Base-by-base conservation (phyloP, 2,888 invertebrate species). In the Nemotelus nigrinus region DNA sequence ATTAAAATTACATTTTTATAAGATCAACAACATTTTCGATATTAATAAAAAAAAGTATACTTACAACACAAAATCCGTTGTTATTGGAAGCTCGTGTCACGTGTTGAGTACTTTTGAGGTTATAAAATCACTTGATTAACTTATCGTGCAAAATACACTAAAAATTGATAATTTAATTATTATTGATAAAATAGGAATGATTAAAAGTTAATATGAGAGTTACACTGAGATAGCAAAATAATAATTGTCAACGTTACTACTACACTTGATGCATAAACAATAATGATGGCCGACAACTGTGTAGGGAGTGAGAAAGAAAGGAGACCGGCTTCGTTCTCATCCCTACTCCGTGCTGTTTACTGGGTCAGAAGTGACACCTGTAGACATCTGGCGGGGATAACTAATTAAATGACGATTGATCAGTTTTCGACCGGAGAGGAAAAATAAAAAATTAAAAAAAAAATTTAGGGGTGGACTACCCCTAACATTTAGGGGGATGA, bases 221-320 rank as follows among this genome's bases (percentile, higher is more conserved):
- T 50, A 50, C 50, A 50, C 50, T 50, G 50, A 50, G 50, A 8
- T 50, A 50, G 50, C 8, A 50, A 50, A 50, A 50, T 50, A 8
- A 50, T 80, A 77, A 80, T 80, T 80, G 79, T 78, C 78, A 68
- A 68, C 68, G 68, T 68, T 48, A 43, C 68, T 45, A 48, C 68
- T 68, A 68, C 47, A 39, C 44, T 68, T 45, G 68, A 68, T 68
- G 47, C 68, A 68, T 48, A 47, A 68, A 68, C 68, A 68, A 68
- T 68, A 68, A 68, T 68, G 39, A 68, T 68, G 68, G 47, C 68
- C 68, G 68, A 45, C 7, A 68, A 68, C 68, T 68, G 68, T 68
- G 68, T 43, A 68, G 68, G 45, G 68, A 68, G n/a, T n/a, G n/a
- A n/a, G n/a, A n/a, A n/a, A n/a, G n/a, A 68, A 43, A 68, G 68